Percentiles rank a stretch among this genome's conserved stretches.
Evolutionary conservation across 2,797 vertebrate genomes (phyloP).

Genomic region (Intellagama lesueurii): DNA sequence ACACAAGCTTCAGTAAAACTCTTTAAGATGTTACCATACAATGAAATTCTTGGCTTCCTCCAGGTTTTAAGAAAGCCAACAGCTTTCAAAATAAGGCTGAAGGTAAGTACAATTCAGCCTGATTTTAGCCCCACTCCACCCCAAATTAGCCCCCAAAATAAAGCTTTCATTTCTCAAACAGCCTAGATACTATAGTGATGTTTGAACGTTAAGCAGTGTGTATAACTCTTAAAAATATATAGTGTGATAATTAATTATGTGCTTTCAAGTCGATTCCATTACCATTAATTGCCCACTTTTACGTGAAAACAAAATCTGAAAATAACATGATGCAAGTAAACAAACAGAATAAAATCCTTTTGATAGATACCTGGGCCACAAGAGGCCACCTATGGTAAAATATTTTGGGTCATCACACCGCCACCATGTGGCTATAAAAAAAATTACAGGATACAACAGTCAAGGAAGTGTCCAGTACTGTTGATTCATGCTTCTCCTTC

Average conservation of each 20-base stretch:
- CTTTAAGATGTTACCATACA: background rate
- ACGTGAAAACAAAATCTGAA: background rate
- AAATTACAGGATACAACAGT: conserved; percentile 3
- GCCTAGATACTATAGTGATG: no score
- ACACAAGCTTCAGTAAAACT: fast-evolving
- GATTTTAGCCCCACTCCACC: no score
- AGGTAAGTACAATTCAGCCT: background rate
- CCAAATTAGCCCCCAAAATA: background rate
- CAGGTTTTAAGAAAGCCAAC: fast-evolving
- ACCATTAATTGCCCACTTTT: background rate
- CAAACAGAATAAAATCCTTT: background rate
- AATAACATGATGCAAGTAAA: conserved; percentile 1
- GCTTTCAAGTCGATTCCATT: background rate
- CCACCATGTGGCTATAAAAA: conserved; percentile 71
- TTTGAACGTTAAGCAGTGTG: no score
- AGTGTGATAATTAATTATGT: no score
- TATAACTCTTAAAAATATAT: no score
- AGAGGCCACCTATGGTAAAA: background rate
- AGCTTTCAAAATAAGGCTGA: background rate
- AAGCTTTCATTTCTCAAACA: background rate
- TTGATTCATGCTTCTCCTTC: background rate
- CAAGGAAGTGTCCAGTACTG: background rate
- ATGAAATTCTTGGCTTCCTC: fast-evolving
- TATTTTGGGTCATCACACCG: conserved; percentile 66
- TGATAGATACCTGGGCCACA: background rate